Conservation (phyloP, 2,797 vertebrate genomes). For the Antrozous pallidus region DNA sequence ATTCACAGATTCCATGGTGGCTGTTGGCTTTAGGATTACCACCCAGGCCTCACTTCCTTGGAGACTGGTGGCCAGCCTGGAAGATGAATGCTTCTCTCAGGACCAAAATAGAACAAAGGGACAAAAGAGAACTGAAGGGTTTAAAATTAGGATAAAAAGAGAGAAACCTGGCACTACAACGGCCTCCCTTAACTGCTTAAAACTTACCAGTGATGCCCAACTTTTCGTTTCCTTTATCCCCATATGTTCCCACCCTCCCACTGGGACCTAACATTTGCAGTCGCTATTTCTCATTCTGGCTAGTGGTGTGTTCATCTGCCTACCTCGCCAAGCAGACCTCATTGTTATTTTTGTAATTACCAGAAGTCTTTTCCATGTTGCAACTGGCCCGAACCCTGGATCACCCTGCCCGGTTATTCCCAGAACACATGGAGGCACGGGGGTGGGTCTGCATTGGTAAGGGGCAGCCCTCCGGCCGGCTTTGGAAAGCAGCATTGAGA, state of each 20-base stretch:
- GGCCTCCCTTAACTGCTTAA: not conserved
- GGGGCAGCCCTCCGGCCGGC: not conserved
- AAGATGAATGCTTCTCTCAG: conserved; percentile 61
- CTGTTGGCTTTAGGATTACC: conserved; percentile 36
- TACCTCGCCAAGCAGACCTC: conserved; percentile 46
- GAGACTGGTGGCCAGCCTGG: conserved; percentile 34
- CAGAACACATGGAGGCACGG: not conserved
- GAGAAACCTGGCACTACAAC: not conserved
- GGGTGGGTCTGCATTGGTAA: not conserved
- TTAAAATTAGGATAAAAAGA: conserved; percentile 59
- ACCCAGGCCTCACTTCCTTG: conserved; percentile 10
- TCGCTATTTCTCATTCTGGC: conserved; percentile 52
- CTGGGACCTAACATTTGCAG: conserved; percentile 57
- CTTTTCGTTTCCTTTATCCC: not conserved
- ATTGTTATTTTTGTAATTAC: conserved; percentile 70
- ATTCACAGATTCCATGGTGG: not conserved
- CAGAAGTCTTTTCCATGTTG: conserved; percentile 45
- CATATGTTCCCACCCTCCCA: conserved; percentile 58
- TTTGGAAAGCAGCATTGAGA: not conserved
- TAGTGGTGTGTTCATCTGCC: conserved; percentile 58
- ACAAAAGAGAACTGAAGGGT: conserved; percentile 56
- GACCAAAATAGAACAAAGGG: conserved; percentile 70
- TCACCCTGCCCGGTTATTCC: conserved; percentile 47
- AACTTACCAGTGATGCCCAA: conserved; percentile 1
- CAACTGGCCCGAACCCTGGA: not conserved